Evolutionary conservation across 2,888 invertebrate genomes (phyloP).

Genomic region (Melieria crassipennis): DNA sequence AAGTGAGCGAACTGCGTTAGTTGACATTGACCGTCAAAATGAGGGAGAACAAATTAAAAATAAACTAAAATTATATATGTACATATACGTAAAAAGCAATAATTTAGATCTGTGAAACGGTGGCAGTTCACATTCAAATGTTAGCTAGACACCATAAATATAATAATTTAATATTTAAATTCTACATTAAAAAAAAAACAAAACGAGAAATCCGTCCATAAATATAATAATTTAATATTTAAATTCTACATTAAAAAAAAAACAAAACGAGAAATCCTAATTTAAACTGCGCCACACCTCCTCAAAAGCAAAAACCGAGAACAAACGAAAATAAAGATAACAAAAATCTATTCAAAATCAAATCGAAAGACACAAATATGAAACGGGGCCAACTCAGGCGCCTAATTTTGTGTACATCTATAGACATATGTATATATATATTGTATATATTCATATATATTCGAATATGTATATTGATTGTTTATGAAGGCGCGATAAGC

Average conservation of each 20-base stretch:
- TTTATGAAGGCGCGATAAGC: not conserved
- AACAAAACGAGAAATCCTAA: not conserved
- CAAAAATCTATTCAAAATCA: not conserved
- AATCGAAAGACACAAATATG: not conserved
- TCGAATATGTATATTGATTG: not conserved
- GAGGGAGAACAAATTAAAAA: too few species aligned
- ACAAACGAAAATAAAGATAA: not conserved
- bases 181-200: not conserved
- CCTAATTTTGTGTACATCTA: not conserved
- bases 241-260: not conserved
- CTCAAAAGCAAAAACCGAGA: not conserved
- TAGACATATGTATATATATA: not conserved
- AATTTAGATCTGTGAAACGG: too few species aligned
- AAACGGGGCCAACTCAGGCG: not conserved
- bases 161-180: not conserved
- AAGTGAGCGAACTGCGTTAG: too few species aligned
- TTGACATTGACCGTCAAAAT: too few species aligned
- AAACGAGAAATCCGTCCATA: not conserved
- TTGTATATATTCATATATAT: not conserved
- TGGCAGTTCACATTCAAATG: too few species aligned
- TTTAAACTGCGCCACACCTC: conserved; percentile 10
- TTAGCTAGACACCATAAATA: too few species aligned
- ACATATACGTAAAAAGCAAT: too few species aligned
- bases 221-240: too few species aligned
- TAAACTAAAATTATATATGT: too few species aligned